phyloP scores from a whole-genome alignment of 2,797 vertebrate genomes.

The Falco peregrinus region DNA sequence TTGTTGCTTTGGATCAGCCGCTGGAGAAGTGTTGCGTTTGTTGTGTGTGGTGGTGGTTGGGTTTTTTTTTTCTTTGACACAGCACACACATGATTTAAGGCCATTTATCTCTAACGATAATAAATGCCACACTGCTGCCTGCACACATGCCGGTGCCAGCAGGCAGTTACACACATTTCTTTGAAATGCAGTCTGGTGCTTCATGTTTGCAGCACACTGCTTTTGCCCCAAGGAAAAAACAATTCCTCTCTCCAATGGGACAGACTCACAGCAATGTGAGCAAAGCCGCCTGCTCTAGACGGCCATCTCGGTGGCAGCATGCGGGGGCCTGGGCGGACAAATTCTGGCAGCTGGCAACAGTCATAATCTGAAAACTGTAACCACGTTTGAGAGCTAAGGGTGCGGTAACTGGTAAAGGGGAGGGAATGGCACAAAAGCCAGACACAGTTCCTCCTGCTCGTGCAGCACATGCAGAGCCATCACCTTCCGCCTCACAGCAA shows the following conservation, averaged over 20 bases:
- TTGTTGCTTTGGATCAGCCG: background rate
- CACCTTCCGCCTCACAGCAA: background rate
- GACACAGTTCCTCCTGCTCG: background rate
- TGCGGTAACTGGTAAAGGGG: background rate
- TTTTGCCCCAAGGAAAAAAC: background rate
- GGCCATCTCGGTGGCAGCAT: background rate
- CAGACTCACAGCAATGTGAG: accelerated
- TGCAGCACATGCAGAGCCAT: background rate
- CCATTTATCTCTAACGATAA: background rate
- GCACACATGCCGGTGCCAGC: background rate
- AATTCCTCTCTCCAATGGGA: background rate
- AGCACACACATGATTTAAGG: background rate
- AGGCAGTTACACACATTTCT: background rate
- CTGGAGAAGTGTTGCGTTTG: background rate
- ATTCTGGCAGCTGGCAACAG: background rate
- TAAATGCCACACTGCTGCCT: background rate
- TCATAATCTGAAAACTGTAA: accelerated
- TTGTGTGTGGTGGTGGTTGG: background rate
- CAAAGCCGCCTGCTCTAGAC: background rate
- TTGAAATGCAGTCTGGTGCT: background rate
- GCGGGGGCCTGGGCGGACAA: background rate
- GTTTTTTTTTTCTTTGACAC: background rate
- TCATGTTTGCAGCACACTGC: background rate
- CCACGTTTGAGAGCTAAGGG: background rate
- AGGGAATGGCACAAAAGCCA: background rate